Percentiles rank a stretch among this genome's conserved stretches.
phyloP scores from a whole-genome alignment of 1,140 invertebrate genomes.

The Glomeris maerens region DNA sequence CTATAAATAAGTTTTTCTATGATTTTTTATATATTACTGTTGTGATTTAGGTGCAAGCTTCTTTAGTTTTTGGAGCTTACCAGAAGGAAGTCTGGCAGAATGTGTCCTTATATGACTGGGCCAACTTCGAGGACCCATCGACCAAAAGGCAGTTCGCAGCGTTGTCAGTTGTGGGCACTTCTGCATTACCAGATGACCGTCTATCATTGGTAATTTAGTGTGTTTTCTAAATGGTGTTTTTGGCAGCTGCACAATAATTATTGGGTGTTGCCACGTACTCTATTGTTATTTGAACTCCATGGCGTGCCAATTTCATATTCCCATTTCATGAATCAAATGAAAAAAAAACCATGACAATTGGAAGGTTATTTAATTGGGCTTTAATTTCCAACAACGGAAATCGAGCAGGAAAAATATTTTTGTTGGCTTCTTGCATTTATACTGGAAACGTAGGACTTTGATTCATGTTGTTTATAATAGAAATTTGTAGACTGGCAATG shows the following conservation, averaged over 20 bases:
- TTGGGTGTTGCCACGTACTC: background rate
- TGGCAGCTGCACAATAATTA: background rate
- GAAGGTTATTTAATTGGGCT: background rate
- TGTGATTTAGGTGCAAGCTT: too few relatives aligned
- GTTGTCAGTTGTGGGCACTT: conserved; percentile 58
- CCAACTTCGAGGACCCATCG: conserved; percentile 48
- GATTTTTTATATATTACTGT: too few relatives aligned
- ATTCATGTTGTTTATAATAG: too few relatives aligned
- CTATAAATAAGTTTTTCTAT: too few relatives aligned
- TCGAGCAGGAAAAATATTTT: too few relatives aligned
- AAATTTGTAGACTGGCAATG: too few relatives aligned
- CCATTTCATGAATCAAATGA: background rate
- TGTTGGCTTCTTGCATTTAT: too few relatives aligned
- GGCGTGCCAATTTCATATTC: background rate
- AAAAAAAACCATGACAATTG: background rate
- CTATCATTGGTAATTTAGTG: conserved; percentile 53
- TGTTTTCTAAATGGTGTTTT: background rate
- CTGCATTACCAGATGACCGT: conserved; percentile 55
- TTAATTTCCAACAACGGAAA: too few relatives aligned
- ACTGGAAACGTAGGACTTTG: too few relatives aligned
- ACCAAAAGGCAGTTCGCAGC: conserved; percentile 58
- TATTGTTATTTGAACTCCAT: background rate
- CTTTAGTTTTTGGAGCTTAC: too few relatives aligned
- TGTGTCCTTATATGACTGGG: conserved; percentile 35
- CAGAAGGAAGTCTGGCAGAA: conserved; percentile 5